phyloP scores from a whole-genome alignment of 1,140 invertebrate genomes.

The Hylyphantes graminicola region DNA sequence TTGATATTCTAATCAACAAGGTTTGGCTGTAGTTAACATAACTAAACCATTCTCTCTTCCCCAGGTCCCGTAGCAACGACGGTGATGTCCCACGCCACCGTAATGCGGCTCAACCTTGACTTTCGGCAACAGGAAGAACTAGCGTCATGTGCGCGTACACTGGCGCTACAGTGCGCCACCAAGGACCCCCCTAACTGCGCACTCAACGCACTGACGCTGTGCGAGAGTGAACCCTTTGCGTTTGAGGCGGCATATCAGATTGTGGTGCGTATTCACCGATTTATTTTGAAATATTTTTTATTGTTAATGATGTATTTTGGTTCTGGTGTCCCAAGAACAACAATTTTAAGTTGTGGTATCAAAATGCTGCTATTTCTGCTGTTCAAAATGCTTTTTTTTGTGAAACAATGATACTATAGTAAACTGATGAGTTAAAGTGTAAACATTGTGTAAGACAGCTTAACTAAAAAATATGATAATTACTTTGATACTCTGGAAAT shows the following conservation, averaged over 20 bases:
- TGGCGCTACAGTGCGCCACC: constrained; percentile 85
- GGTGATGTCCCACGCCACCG: constrained; percentile 83
- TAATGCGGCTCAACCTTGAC: constrained; percentile 78
- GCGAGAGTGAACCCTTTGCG: constrained; percentile 83
- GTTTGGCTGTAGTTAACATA: too few relatives aligned
- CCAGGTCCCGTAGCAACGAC: constrained; percentile 81
- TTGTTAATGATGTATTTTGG: too few relatives aligned
- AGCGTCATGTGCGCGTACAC: constrained; percentile 79
- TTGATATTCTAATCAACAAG: not conserved
- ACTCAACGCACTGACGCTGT: constrained; percentile 83
- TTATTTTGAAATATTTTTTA: too few relatives aligned
- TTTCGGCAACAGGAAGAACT: constrained; percentile 84
- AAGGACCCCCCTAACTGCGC: constrained; percentile 90
- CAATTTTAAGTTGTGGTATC: too few relatives aligned
- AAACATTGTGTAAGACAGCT: too few relatives aligned
- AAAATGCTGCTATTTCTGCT: too few relatives aligned
- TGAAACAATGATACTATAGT: too few relatives aligned
- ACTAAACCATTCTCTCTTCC: constrained; percentile 31
- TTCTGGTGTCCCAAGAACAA: too few relatives aligned
- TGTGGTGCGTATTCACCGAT: constrained; percentile 68
- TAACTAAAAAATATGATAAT: too few relatives aligned
- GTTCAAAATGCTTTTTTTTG: too few relatives aligned
- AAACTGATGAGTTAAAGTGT: too few relatives aligned
- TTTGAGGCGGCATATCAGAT: constrained; percentile 88
- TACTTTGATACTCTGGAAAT: too few relatives aligned